A percentile compares a stretch with the other conserved stretches of the same genome.
These are phyloP conservation scores for Patella ulyssiponensis DNA, from an alignment of 2,888 invertebrate species.

Conservation along the genomic window DNA sequence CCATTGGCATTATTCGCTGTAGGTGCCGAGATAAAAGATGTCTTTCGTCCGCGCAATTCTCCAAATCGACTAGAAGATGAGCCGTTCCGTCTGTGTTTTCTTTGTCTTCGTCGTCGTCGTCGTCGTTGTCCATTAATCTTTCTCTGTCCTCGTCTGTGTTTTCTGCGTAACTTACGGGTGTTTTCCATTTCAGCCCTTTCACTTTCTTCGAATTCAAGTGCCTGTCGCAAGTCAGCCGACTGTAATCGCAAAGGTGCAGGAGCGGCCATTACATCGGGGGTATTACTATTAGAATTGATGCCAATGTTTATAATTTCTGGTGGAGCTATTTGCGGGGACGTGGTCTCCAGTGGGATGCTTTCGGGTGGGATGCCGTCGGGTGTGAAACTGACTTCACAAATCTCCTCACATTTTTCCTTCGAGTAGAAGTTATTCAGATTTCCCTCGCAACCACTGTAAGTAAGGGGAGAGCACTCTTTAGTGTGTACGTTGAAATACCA, in stretches of 20 bases:
- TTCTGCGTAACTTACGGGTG: constrained; percentile 39
- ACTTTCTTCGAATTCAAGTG: constrained; percentile 29
- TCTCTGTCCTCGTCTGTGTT: constrained; percentile 40
- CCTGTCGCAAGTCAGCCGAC: not conserved
- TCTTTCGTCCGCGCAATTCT: not conserved
- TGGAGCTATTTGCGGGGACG: not conserved
- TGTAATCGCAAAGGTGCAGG: constrained; percentile 14
- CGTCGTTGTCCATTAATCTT: constrained; percentile 26
- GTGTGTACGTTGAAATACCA: constrained; percentile 63
- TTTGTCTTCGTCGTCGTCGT: constrained; percentile 15
- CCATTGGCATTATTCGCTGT: not conserved
- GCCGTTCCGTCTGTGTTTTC: not conserved
- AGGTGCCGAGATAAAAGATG: not conserved
- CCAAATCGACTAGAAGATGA: not conserved
- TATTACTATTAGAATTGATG: not conserved
- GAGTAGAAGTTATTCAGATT: constrained; percentile 62
- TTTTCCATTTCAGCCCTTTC: constrained; percentile 33
- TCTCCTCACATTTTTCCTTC: constrained; percentile 51
- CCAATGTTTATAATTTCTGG: constrained; percentile 2
- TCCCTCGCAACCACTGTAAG: constrained; percentile 61
- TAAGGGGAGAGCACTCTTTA: constrained; percentile 60
- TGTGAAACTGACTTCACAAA: constrained; percentile 43
- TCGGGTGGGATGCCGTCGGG: not conserved
- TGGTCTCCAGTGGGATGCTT: not conserved
- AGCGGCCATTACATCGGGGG: constrained; percentile 15